Evolutionary conservation across 1,140 invertebrate species (phyloP), one percentile per base, ranked within the genome.

Genomic region (Drosophila orosa): DNA sequence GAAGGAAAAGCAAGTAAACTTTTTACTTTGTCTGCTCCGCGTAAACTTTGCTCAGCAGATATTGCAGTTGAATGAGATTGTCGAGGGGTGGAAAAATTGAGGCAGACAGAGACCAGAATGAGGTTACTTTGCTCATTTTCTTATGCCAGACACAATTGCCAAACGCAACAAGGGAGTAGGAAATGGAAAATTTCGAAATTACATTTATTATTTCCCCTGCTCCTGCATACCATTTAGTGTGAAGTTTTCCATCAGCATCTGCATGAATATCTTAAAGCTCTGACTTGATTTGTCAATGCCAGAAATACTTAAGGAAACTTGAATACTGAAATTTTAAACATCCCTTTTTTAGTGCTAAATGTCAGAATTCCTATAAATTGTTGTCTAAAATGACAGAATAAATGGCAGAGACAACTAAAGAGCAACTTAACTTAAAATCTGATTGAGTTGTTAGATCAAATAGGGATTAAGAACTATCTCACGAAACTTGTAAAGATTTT

Each of bases 171-270:
- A 31, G 42, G 22, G 48, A 48, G 42, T 35, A 3, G 47, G 35
- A 45, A 81, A 57, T 62, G 57, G 29, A 68, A 80, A 58, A 78
- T 74, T 68, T 58, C 22, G 29, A 74, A 85, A 86, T 71, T 78
- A 81, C 82, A 81, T 81, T 85, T 81, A 82, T 86, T 82, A 75
- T 66, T 60, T 67, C 44, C 60, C 68, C 44, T 17, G 69, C 55
- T 67, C 59, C 63, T 60, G 37, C 45, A 47, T 40, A 29, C 44
- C 67, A 71, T 69, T 71, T 71, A 71, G 63, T 69, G 67, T 71
- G 33, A 57, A 57, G 40, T 47, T 57, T 57, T 71, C 24, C 40
- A 39, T 39, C 31, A 25, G 33, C 31, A 71, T 69, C 31, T 69
- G 50, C 40, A 33, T 69, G 37, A 24, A 47, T 60, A 27, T 50